Evolutionary conservation across 1,140 invertebrate genomes (phyloP), one percentile per base, ranked within the genome.

Genomic region (Rhyzopertha dominica): DNA sequence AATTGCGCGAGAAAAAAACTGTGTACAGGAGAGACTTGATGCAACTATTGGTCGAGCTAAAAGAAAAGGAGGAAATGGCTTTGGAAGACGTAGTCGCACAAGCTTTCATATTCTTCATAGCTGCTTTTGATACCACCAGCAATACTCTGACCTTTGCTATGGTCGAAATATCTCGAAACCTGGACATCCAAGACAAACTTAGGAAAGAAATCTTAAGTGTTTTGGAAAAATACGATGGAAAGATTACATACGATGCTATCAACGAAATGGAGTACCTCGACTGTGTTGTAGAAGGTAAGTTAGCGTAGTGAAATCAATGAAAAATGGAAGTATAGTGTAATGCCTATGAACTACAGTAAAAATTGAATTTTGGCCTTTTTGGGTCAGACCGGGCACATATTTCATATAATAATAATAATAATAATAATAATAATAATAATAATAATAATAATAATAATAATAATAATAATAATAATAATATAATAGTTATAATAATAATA

Each of bases 171-270:
- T 68, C 73, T 0, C 36, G 55, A 18, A 62, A 76, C 61, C 63
- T 58, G 1, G 64, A 73, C 8, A 55, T 74, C 3, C 75, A 78
- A 47, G 24, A 60, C 1, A 72, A 67, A 43, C 41, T 70, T 5
- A 58, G 74, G 12, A 30, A 64, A 3, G 74, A 78, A 59, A 69
- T 78, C 1, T 56, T 68, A 18, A 35, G 52, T 2, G 69, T 74
- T 14, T 26, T 78, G 2, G 43, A 53, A 9, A 69, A 68, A 43
- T 60, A 76, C 44, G 55, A 71, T 20, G 69, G 71, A 2, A 54
- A 71, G 46, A 47, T 80, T 0, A 74, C 67, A 24, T 81, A 78
- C 48, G 77, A 81, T 13, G 67, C 70, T 12, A 47, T 82, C 2
- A 61, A 68, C 14, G 70, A 75, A 12, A 71, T 84, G 66, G 66